Percentiles rank a stretch among this genome's conserved stretches.
These are phyloP conservation scores for Recurvirostra avosetta DNA, from an alignment of 2,113 vertebrate genomes.

Conservation along the genomic window DNA sequence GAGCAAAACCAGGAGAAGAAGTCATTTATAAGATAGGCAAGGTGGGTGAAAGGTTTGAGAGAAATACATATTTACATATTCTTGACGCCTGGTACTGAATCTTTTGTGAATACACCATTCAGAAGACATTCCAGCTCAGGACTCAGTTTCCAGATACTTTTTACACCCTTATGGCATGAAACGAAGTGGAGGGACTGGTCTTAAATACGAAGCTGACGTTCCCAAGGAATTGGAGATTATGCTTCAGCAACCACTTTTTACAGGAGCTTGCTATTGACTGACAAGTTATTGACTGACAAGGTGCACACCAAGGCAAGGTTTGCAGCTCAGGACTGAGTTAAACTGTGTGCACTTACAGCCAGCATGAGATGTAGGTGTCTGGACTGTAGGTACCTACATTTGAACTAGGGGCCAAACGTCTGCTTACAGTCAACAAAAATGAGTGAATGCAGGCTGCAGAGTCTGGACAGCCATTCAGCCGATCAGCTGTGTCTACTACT, in stretches of 20 bases:
- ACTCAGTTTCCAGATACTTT: background rate
- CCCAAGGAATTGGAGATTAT: background rate
- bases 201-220: background rate
- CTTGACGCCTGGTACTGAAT: background rate
- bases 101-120: background rate
- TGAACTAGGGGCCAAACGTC: background rate
- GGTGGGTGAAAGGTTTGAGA: background rate
- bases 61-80: background rate
- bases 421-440: background rate
- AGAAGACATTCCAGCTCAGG: background rate
- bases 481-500: background rate
- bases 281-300: background rate
- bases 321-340: background rate
- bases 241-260: background rate
- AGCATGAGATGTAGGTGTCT: background rate
- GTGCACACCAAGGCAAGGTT: background rate
- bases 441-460: background rate
- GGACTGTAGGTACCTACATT: background rate
- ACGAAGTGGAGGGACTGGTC: background rate
- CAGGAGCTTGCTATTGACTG: background rate
- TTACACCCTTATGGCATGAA: accelerated
- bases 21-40: background rate
- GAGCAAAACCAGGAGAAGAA: background rate
- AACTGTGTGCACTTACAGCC: background rate
- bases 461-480: background rate